Conservation (phyloP, 2,797 vertebrate genomes). For the Hydrophis major region DNA sequence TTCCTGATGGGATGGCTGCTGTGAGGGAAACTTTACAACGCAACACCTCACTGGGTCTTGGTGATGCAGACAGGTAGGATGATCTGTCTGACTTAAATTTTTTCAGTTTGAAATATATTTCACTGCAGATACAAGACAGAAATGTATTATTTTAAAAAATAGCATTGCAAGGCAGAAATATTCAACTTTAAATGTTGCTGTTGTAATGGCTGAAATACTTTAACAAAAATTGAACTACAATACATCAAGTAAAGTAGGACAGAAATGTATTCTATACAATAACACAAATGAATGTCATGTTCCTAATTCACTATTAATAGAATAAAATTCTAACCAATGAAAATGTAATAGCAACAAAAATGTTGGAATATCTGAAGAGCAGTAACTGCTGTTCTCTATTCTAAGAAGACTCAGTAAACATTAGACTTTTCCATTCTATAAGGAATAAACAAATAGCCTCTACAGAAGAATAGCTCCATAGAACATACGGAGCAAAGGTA, state of each 20-base stretch:
- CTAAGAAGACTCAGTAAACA: background rate
- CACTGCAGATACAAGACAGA: background rate
- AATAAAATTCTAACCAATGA: background rate
- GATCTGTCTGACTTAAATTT: too few relatives aligned
- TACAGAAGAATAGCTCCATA: background rate
- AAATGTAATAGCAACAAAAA: background rate
- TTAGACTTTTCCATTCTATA: background rate
- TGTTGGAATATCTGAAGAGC: background rate
- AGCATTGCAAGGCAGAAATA: accelerated
- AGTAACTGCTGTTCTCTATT: background rate
- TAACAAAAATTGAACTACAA: background rate
- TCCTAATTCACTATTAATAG: accelerated
- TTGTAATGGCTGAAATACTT: background rate
- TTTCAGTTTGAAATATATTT: background rate
- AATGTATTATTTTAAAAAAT: background rate
- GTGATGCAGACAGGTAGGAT: constrained; percentile 92
- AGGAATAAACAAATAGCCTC: background rate
- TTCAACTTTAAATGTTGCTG: accelerated
- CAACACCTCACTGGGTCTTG: constrained; percentile 82
- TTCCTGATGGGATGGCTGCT: constrained; percentile 89
- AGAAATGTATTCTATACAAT: constrained; percentile 1
- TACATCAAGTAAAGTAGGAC: background rate
- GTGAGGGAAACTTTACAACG: constrained; percentile 90
- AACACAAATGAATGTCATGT: background rate
- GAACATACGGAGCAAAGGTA: background rate